Evolutionary conservation across 2,113 vertebrate genomes (phyloP).

Genomic region (Corythoichthys haematopterus): DNA sequence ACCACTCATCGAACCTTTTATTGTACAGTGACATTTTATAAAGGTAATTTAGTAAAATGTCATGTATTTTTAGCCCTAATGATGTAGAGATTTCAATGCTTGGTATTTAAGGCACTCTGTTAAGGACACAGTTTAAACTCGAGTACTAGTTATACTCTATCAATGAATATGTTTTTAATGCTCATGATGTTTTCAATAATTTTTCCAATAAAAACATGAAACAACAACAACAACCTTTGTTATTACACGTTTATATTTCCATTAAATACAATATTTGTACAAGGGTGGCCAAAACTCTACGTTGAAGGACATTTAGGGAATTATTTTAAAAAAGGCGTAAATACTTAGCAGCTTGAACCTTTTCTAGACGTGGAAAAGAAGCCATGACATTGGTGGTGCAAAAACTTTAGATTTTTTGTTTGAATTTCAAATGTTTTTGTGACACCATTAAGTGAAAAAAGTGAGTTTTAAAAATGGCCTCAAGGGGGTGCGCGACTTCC

Average conservation of each 20-base stretch:
- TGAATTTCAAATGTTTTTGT: too few relatives aligned
- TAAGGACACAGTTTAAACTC: constrained; percentile 55
- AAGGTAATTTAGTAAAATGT: constrained; percentile 65
- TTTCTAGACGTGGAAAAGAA: too few relatives aligned
- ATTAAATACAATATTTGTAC: not conserved
- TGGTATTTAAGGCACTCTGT: constrained; percentile 64
- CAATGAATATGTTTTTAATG: constrained; percentile 66
- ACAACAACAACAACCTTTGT: constrained; percentile 26
- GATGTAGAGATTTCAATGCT: constrained; percentile 61
- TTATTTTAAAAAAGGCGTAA: too few relatives aligned
- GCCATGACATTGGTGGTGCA: too few relatives aligned
- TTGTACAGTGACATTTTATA: constrained; percentile 70
- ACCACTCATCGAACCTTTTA: constrained; percentile 62
- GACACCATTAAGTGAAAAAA: too few relatives aligned
- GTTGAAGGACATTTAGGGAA: too few relatives aligned
- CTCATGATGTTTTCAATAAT: constrained; percentile 64
- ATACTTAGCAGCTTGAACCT: too few relatives aligned
- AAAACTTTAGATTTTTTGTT: too few relatives aligned
- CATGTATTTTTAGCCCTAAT: constrained; percentile 67
- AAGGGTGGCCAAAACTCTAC: not conserved
- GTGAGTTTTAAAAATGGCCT: not conserved
- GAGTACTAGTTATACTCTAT: constrained; percentile 70
- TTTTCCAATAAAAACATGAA: constrained; percentile 61
- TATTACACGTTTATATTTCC: not conserved
- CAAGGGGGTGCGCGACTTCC: not conserved